These are phyloP conservation scores for Synaphobranchus kaupii DNA, from an alignment of 2,797 vertebrate genomes.

Conservation along the genomic window DNA sequence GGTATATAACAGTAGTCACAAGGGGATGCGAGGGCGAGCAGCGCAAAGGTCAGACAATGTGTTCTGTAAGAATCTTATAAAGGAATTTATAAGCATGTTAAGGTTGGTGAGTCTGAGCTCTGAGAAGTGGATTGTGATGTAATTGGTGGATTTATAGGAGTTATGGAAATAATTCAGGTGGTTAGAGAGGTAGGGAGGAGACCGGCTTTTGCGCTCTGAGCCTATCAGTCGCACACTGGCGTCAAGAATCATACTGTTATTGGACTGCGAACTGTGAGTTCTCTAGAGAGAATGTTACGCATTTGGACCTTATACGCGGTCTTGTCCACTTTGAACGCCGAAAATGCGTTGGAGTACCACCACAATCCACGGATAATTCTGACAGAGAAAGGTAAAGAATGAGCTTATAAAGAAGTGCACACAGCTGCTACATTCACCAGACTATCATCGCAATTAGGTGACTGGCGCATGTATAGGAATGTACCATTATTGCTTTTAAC, in stretches of 20 bases:
- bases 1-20: too few species aligned
- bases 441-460: neutral
- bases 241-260: neutral
- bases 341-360: neutral
- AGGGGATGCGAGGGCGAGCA: too few species aligned
- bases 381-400: constrained; percentile 46
- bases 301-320: neutral
- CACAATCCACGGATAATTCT: constrained; percentile 50
- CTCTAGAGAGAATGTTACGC: neutral
- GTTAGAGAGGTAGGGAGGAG: too few species aligned
- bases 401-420: neutral
- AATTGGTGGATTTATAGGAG: too few species aligned
- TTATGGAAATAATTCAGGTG: too few species aligned
- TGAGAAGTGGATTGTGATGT: too few species aligned
- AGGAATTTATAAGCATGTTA: too few species aligned
- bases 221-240: neutral
- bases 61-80: too few species aligned
- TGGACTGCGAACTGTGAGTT: neutral
- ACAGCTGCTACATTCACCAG: neutral
- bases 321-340: neutral
- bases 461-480: neutral
- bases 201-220: too few species aligned
- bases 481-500: neutral
- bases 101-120: too few species aligned
- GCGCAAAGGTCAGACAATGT: too few species aligned